Conservation (phyloP, 2,113 vertebrate genomes). For the Geococcyx californianus region DNA sequence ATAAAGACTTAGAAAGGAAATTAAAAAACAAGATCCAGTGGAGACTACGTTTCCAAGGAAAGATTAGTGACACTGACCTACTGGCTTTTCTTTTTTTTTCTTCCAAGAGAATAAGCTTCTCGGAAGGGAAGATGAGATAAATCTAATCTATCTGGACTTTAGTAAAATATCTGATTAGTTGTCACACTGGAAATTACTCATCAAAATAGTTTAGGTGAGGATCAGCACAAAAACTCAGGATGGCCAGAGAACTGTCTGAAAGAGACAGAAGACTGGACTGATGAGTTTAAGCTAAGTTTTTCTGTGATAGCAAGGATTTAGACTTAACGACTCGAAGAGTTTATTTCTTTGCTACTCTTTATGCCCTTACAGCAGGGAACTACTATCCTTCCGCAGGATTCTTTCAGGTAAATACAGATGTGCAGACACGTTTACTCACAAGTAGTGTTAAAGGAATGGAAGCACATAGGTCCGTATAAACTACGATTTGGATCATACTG, state of each 20-base stretch:
- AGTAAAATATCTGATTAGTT: slow-evolving; percentile 8
- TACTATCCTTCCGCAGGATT: neutral
- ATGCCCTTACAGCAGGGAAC: neutral
- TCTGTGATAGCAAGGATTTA: neutral
- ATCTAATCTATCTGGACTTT: neutral
- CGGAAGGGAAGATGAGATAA: neutral
- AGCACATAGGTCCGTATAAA: neutral
- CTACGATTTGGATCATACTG: neutral
- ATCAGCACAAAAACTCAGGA: neutral
- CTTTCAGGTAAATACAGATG: neutral
- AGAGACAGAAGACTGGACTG: neutral
- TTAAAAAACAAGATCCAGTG: neutral
- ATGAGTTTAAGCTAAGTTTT: neutral
- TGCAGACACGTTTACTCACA: neutral
- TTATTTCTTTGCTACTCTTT: neutral
- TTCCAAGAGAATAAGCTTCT: neutral
- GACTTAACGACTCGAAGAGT: neutral
- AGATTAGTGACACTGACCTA: neutral
- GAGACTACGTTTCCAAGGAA: neutral
- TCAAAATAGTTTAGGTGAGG: neutral
- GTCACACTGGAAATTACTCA: neutral
- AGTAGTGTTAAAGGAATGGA: neutral
- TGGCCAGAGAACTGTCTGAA: neutral
- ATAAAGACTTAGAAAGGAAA: neutral
- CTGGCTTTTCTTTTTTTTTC: neutral